phyloP scores from a whole-genome alignment of 2,113 vertebrate species.

The Synchiropus splendidus region DNA sequence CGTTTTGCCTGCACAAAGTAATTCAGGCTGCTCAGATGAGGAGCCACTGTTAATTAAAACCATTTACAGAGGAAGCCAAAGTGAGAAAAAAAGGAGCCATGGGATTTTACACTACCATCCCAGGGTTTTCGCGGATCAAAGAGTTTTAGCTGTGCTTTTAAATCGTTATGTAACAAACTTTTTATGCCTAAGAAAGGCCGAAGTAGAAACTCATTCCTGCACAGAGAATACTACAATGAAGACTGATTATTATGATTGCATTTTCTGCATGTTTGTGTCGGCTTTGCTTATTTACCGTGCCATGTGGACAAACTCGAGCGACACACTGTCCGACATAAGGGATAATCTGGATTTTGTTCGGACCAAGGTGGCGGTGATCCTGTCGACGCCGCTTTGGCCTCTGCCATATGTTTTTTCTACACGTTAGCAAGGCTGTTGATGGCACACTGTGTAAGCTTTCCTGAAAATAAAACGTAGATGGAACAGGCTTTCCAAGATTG shows the following conservation, averaged over 20 bases:
- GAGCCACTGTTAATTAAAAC: conserved; percentile 62
- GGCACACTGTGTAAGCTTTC: no score
- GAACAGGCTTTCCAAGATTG: no score
- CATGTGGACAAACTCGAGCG: conserved; percentile 58
- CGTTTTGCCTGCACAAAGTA: conserved; percentile 32
- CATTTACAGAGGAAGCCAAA: conserved; percentile 52
- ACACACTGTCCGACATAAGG: conserved; percentile 66
- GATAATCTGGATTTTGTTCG: conserved; percentile 72
- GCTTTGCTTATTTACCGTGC: conserved; percentile 31
- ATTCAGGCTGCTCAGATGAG: conserved; percentile 43
- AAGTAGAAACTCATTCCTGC: no score
- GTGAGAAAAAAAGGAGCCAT: conserved; percentile 31
- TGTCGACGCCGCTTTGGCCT: conserved; percentile 59
- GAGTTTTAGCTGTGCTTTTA: conserved; percentile 50
- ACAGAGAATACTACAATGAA: no score
- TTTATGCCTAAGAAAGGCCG: conserved; percentile 31
- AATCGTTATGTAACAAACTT: conserved; percentile 51
- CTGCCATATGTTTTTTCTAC: conserved; percentile 30
- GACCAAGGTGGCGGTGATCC: conserved; percentile 66
- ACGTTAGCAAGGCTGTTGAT: no score
- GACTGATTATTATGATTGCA: no score
- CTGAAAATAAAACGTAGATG: no score
- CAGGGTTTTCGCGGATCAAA: conserved; percentile 45
- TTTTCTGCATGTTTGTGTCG: conserved; percentile 17
- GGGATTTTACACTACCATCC: conserved; percentile 47